Percentiles rank a stretch among this genome's conserved stretches.
Evolutionary conservation across 1,140 invertebrate genomes (phyloP).

Genomic region (Metaphire vulgaris): DNA sequence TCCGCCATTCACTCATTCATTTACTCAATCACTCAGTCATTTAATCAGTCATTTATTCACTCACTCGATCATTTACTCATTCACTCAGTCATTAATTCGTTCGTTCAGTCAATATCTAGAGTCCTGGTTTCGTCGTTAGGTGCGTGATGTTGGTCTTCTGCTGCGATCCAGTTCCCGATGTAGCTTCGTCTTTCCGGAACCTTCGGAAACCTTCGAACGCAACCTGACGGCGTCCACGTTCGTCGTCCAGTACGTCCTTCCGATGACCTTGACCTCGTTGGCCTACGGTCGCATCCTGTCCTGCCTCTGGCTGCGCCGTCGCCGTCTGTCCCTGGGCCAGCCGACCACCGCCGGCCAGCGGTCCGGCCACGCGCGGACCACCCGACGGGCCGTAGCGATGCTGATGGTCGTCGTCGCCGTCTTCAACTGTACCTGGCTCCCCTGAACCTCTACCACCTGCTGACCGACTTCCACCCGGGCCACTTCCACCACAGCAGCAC

Average conservation of each 20-base stretch:
- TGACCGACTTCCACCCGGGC: constrained; percentile 54
- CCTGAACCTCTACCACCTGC: constrained; percentile 55
- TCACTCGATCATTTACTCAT: neutral
- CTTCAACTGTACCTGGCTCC: constrained; percentile 56
- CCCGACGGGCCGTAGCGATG: constrained; percentile 51
- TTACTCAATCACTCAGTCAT: neutral
- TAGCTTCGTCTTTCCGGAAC: constrained; percentile 42
- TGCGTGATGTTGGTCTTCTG: constrained; percentile 3
- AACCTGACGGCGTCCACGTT: constrained; percentile 52
- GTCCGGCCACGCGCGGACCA: constrained; percentile 40
- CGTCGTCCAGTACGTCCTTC: constrained; percentile 56
- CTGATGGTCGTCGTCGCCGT: constrained; percentile 54
- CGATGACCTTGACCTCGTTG: constrained; percentile 51
- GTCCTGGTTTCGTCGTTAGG: too few relatives aligned
- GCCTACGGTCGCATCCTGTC: constrained; percentile 49
- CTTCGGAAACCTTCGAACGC: constrained; percentile 42
- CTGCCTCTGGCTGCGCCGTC: constrained; percentile 40
- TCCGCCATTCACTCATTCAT: neutral
- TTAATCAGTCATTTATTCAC: neutral
- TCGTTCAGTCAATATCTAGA: neutral
- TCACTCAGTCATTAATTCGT: neutral
- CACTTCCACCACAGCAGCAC: constrained; percentile 40
- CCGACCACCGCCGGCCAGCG: constrained; percentile 39
- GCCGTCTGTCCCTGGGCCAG: constrained; percentile 41
- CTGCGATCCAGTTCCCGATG: constrained; percentile 39